Conservation (phyloP, 2,113 vertebrate genomes). For the Lasiurus cinereus region DNA sequence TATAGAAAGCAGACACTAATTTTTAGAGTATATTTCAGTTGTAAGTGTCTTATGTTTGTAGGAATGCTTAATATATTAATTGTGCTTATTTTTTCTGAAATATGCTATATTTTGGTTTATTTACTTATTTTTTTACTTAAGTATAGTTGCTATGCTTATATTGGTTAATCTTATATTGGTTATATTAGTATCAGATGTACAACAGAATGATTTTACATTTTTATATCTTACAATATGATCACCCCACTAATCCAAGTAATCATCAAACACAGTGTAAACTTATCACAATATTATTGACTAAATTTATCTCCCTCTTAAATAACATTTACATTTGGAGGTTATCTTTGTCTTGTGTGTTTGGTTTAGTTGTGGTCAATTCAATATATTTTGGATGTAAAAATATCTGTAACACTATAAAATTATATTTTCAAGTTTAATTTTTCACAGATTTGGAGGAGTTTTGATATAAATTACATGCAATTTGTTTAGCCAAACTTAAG, state of each 20-base stretch:
- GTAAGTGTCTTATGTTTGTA: background rate
- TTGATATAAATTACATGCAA: background rate
- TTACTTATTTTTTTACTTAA: background rate
- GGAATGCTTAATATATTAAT: background rate
- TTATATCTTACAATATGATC: background rate
- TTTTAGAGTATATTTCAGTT: background rate
- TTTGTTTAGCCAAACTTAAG: background rate
- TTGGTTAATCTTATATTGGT: background rate
- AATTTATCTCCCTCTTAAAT: background rate
- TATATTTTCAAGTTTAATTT: conserved; percentile 18
- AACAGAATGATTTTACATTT: background rate
- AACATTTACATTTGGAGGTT: background rate
- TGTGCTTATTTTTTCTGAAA: background rate
- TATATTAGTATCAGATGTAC: background rate
- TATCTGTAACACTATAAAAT: background rate
- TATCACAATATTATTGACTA: background rate
- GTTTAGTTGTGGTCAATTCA: background rate
- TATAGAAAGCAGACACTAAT: background rate
- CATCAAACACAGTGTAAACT: background rate
- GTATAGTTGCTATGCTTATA: background rate
- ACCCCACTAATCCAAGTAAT: background rate
- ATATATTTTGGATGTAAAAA: background rate
- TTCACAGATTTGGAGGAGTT: background rate
- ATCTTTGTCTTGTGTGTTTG: background rate
- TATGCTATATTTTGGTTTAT: background rate